Base-by-base conservation (phyloP, 2,888 invertebrate species). In the Drosophila austrosaltans region DNA sequence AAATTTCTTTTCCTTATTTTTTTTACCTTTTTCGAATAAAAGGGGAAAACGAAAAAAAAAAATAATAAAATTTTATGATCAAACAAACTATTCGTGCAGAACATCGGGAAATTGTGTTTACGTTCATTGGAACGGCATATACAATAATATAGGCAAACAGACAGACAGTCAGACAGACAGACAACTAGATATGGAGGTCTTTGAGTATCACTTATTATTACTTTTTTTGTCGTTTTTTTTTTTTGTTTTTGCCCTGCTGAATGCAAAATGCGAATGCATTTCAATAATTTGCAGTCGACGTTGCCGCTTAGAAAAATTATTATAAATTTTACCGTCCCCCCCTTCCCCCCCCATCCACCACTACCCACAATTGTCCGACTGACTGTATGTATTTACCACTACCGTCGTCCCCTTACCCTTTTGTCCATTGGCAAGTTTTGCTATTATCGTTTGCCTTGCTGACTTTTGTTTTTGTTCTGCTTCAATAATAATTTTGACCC, bases 401-500 rank as follows among this genome's bases (percentile, higher is more conserved):
- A 53, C 25, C 22, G 36, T n/a, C 25, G 16, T 6, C 10, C 16
- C 53, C 56, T 63, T n/a, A 16, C n/a, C 3, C 12, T 12, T n/a
- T 3, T 48, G 48, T 48, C 22, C 48, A 48, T 48, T 25, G 48
- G 57, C 57, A 16, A 22, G 39, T 53, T 53, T 44, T 53, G 72
- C 36, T 72, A 72, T 62, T 77, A 77, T 77, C 66, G 69, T 72
- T 76, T 65, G 71, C 58, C 74, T 76, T 68, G 72, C 69, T 81
- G 74, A 69, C 87, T 79, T 85, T 85, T 85, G 86, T 87, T 85
- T 81, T 87, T 88, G 89, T 87, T 87, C 84, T 85, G 89, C 86
- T 87, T 86, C 86, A 88, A 88, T 86, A 87, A 87, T 82, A 88
- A 81, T 88, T 84, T 87, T 88, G 86, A 87, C 86, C 86, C 74